Evolutionary conservation across 2,888 invertebrate genomes (phyloP), one percentile per base, ranked within the genome.

Genomic region (Calephelis perditalis): DNA sequence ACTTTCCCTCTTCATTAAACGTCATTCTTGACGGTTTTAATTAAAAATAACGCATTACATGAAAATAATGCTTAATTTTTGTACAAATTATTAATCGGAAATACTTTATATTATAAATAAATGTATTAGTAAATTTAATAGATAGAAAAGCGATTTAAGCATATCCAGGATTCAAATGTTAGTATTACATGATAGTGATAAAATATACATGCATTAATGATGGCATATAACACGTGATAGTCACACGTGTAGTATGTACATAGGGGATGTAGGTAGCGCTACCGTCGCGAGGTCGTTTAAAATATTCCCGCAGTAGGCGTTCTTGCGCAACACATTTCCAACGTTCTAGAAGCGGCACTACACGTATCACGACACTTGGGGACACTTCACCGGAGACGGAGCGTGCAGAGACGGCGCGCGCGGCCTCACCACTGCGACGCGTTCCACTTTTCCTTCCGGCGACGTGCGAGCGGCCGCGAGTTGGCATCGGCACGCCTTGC

Each of bases 381-480:
- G 77, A 76, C 87, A 86, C 87, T 86, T 79, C 83, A 88, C 87
- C 81, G 79, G 77, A 71, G 73, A 73, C 70, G 79, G 76, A 74
- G 84, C 89, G 89, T 89, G 89, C 74, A 82, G 79, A 81, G 78
- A 72, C 83, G 86, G 81, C 85, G 88, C 87, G 84, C 82, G 87
- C 87, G 84, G 81, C 80, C 81, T 78, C 76, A 76, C 83, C 88
- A 89, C 87, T 88, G 89, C 86, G 85, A 72, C 80, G 81, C 86
- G 89, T 87, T 90, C 90, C 86, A 90, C 89, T 90, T 89, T 88
- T 89, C 87, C 89, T 88, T 89, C 88, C 90, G 88, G 84, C 77
- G 77, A 76, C 74, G 80, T 77, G 75, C 79, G 82, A 77, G 76
- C 77, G 75, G 80, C 73, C 75, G 81, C 87, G 86, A 86, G 86